Evolutionary conservation across 2,113 vertebrate species (phyloP).

Genomic region (Ginglymostoma cirratum): DNA sequence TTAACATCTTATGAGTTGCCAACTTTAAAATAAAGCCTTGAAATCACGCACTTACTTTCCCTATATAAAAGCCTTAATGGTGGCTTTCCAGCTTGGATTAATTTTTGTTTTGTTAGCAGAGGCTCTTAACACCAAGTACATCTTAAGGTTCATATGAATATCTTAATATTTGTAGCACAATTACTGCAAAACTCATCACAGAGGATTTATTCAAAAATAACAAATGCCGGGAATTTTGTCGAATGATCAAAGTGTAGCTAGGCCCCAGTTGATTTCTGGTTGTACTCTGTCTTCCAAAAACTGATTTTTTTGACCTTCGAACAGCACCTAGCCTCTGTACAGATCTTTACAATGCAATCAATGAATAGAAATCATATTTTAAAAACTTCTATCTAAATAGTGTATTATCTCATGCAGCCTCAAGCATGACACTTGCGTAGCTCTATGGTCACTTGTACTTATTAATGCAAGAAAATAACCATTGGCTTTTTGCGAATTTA

Average conservation of each 20-base stretch:
- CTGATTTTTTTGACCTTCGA: neutral
- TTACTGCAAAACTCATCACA: neutral
- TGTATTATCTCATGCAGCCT: neutral
- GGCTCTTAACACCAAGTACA: neutral
- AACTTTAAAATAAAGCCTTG: neutral
- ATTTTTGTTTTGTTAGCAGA: neutral
- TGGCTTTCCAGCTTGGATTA: neutral
- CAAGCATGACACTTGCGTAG: neutral
- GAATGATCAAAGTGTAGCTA: neutral
- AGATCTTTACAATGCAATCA: neutral
- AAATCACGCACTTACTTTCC: neutral
- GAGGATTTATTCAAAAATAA: slow-evolving; percentile 11
- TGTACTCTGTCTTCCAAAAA: neutral
- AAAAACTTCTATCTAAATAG: neutral
- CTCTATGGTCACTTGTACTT: neutral
- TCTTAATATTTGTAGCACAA: neutral
- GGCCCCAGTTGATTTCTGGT: neutral
- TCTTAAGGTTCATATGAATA: neutral
- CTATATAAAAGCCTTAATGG: neutral
- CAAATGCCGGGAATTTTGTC: neutral
- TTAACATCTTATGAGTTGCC: neutral
- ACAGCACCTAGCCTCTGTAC: neutral
- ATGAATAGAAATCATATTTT: neutral
- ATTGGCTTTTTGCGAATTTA: neutral
- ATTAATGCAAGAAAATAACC: neutral